Conservation (phyloP, 2,888 invertebrate genomes). For the Eupithecia subumbrata region DNA sequence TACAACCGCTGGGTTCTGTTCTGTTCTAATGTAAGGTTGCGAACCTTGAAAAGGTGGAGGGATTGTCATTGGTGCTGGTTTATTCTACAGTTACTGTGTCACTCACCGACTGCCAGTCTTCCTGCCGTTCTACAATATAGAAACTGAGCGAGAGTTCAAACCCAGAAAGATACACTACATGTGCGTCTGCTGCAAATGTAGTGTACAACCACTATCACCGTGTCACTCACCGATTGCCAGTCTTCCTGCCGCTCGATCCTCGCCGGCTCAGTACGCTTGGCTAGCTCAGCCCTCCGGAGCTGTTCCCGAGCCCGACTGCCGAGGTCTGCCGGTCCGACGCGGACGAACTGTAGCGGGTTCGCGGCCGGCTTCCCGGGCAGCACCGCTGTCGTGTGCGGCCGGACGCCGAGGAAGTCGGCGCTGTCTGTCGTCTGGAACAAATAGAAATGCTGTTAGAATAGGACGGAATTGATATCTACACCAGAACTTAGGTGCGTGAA, state of each 20-base stretch:
- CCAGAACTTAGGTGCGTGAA: too few relatives aligned
- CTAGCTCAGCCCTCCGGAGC: constrained; percentile 92
- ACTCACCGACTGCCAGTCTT: constrained; percentile 96
- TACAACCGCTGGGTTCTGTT: too few relatives aligned
- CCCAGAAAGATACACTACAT: too few relatives aligned
- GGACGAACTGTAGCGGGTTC: constrained; percentile 95
- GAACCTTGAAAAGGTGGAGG: constrained; percentile 38
- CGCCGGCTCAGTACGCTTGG: constrained; percentile 91
- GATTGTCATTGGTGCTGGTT: constrained; percentile 86
- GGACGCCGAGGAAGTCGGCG: constrained; percentile 79
- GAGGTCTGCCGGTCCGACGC: constrained; percentile 93
- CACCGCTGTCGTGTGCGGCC: constrained; percentile 85
- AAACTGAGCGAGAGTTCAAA: too few relatives aligned
- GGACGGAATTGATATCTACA: not conserved
- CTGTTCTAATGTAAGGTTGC: too few relatives aligned
- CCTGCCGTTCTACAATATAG: constrained; percentile 86
- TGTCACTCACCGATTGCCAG: constrained; percentile 95
- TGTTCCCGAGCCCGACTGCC: constrained; percentile 94
- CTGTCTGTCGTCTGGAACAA: constrained; percentile 77
- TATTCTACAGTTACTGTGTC: not conserved
- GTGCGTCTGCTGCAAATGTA: too few relatives aligned
- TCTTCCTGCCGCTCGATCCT: constrained; percentile 93
- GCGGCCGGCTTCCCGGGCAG: constrained; percentile 92
- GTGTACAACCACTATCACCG: too few relatives aligned
- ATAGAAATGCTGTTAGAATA: constrained; percentile 18